Base-by-base conservation (phyloP, 1,140 invertebrate species). In the Triops longicaudatus region DNA sequence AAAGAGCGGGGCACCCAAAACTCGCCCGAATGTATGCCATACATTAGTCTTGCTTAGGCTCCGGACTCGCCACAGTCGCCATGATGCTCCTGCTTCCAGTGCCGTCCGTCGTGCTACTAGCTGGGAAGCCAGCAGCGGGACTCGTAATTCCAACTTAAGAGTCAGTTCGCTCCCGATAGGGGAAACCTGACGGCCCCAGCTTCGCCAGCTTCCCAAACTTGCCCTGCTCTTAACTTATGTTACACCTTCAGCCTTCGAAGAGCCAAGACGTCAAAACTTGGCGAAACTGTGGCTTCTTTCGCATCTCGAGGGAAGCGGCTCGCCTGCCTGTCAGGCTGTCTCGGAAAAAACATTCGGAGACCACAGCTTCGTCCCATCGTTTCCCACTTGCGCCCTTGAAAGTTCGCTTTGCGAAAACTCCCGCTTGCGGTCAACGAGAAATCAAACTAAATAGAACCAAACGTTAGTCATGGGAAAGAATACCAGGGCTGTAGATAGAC, bases 61-160 rank as follows among this genome's bases (percentile, higher is more conserved):
- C 50, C 43, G 11, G 6, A 63, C 50, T n/a, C 50, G 22, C 50
- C 50, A 63, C 17, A 63, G 50, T 63, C 50, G 10, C 50, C 10
- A 63, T 63, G 10, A 63, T 63, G 2, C 22, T 22, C 50, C n/a
- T n/a, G n/a, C 31, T 7, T 37, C 31, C 31, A 37, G n/a, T 37
- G 31, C 31, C 31, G 7, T 37, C 31, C 22, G 50, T 6, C 50
- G 22, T 22, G 50, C 10, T 2, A 63, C 0, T 63, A 14, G 10
- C 50, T 14, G 10, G 50, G 50, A 37, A 22, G 10, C 50, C 50
- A 63, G 50, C n/a, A 17, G 50, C 31, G 2, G 7, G 2, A 37
- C 31, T 63, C 50, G 14, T 63, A 63, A 63, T 63, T 63, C 22
- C 50, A n/a, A 63, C 50, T 63, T 63, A 63, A 37, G 50, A 63